These are phyloP conservation scores for Hyles euphorbiae DNA, from an alignment of 1,140 invertebrate species.

Conservation along the genomic window DNA sequence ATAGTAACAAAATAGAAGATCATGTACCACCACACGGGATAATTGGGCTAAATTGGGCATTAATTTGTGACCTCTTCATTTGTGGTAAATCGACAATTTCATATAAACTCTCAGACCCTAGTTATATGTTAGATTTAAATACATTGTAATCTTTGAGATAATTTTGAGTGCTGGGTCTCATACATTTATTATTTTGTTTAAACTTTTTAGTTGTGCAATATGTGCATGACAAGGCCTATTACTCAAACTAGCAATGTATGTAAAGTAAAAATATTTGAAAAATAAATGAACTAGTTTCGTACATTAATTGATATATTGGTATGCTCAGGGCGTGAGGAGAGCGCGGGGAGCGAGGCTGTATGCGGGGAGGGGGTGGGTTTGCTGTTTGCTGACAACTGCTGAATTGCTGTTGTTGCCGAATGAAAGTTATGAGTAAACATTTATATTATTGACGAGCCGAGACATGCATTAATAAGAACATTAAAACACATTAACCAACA, in stretches of 20 bases:
- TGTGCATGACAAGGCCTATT: background rate
- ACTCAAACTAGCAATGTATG: background rate
- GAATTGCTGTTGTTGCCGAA: slow-evolving; percentile 71
- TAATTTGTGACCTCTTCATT: slow-evolving; percentile 46
- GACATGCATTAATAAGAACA: slow-evolving; percentile 33
- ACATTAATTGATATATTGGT: slow-evolving; percentile 64
- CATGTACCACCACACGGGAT: slow-evolving; percentile 46
- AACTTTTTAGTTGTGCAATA: background rate
- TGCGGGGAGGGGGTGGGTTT: slow-evolving; percentile 57
- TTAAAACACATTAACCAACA: no score
- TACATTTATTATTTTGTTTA: background rate
- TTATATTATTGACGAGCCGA: slow-evolving; percentile 68
- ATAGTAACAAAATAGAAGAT: slow-evolving; percentile 46
- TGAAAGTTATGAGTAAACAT: slow-evolving; percentile 73
- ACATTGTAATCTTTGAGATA: no score
- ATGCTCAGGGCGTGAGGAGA: slow-evolving; percentile 69
- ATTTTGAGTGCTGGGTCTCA: slow-evolving; percentile 3
- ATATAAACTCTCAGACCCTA: background rate
- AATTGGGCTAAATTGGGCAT: slow-evolving; percentile 57
- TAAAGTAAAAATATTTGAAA: background rate
- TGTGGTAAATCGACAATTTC: slow-evolving; percentile 46
- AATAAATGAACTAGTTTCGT: slow-evolving; percentile 6
- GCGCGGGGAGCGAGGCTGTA: slow-evolving; percentile 56
- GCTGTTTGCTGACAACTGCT: slow-evolving; percentile 69
- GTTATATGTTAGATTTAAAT: background rate